Evolutionary conservation across 2,113 vertebrate species (phyloP).

Genomic region (Halichoerus grypus): DNA sequence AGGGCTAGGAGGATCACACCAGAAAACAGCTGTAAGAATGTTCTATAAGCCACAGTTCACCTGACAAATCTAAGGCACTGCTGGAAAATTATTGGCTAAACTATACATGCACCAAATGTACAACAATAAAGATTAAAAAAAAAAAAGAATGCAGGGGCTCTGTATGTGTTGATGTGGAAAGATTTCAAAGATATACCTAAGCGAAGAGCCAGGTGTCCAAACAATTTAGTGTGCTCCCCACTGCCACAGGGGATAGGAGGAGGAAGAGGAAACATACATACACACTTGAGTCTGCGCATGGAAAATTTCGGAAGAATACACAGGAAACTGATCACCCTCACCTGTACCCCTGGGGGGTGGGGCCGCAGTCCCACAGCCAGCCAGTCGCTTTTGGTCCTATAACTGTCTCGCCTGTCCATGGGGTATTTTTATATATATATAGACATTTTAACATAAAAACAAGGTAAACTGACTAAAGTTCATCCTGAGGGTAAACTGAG

Average conservation of each 20-base stretch:
- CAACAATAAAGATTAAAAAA: not conserved
- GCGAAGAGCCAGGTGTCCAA: not conserved
- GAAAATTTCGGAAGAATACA: not conserved
- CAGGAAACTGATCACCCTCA: not conserved
- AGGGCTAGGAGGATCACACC: not conserved
- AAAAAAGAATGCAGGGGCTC: not conserved
- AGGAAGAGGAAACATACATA: not conserved
- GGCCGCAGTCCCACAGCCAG: not conserved
- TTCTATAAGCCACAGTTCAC: not conserved
- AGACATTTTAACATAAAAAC: constrained; percentile 8
- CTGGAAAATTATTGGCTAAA: not conserved
- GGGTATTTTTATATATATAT: not conserved
- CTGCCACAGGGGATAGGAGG: not conserved
- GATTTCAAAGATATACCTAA: not conserved
- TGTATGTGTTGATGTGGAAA: not conserved
- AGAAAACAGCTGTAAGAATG: not conserved
- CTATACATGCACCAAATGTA: not conserved
- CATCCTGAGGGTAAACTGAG: not conserved
- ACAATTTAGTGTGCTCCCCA: not conserved
- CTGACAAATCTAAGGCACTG: not conserved
- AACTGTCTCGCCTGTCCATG: not conserved
- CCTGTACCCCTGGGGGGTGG: not conserved
- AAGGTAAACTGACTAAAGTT: not conserved
- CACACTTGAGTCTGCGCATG: too few relatives aligned
- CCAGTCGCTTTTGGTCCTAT: not conserved